phyloP scores from a whole-genome alignment of 1,140 invertebrate species.

The Drusus annulatus region DNA sequence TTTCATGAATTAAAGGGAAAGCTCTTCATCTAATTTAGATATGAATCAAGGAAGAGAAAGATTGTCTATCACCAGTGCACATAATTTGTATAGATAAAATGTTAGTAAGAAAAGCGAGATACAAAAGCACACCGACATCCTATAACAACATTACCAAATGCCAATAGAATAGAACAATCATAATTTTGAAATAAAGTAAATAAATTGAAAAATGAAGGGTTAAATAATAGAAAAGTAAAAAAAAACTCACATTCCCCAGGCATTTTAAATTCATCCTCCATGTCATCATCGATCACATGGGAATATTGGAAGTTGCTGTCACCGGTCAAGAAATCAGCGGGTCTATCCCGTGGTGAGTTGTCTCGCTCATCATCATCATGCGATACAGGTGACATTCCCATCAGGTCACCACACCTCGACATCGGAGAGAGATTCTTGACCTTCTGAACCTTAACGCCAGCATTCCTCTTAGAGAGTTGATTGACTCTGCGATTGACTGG shows the following conservation, averaged over 20 bases:
- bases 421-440: slow-evolving; percentile 54
- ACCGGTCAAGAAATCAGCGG: slow-evolving; percentile 30
- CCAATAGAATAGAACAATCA: too few species aligned
- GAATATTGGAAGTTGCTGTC: slow-evolving; percentile 15
- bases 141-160: too few species aligned
- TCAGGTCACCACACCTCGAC: slow-evolving; percentile 54
- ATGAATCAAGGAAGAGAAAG: too few species aligned
- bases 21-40: too few species aligned
- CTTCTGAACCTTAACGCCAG: slow-evolving; percentile 24
- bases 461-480: slow-evolving; percentile 20
- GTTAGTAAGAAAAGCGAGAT: too few species aligned
- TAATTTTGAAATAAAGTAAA: not conserved
- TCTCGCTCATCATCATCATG: slow-evolving; percentile 1
- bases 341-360: not conserved
- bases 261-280: slow-evolving; percentile 54
- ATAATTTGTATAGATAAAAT: too few species aligned
- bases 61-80: too few species aligned
- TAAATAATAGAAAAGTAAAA: not conserved
- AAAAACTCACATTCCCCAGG: slow-evolving; percentile 56
- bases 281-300: slow-evolving; percentile 34
- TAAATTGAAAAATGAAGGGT: not conserved
- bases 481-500: slow-evolving; percentile 37
- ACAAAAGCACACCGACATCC: too few species aligned
- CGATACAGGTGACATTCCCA: slow-evolving; percentile 53
- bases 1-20: not conserved